Conservation (phyloP, 1,140 invertebrate genomes). For the Trachymyrmex cornetzi region DNA sequence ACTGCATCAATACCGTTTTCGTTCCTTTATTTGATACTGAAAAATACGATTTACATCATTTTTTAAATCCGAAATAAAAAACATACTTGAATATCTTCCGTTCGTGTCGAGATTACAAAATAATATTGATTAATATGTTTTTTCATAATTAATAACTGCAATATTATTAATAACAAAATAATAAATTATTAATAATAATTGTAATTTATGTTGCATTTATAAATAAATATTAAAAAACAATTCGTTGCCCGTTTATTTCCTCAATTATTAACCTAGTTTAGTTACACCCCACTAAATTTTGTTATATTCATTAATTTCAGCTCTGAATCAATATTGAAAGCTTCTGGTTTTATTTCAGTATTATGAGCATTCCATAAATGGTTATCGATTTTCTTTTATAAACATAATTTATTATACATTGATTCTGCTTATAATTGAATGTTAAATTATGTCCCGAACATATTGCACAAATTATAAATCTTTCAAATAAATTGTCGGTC, state of each 20-base stretch:
- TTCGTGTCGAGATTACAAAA: neutral
- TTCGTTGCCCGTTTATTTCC: neutral
- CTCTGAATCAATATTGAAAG: conserved; percentile 18
- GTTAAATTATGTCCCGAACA: neutral
- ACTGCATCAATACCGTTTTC: neutral
- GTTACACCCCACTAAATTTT: neutral
- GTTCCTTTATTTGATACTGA: neutral
- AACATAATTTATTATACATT: conserved; percentile 14
- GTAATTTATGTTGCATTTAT: neutral
- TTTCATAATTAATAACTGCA: neutral
- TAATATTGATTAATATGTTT: neutral
- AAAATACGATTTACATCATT: neutral
- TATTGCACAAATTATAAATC: conserved; percentile 46
- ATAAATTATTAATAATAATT: neutral
- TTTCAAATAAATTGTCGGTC: conserved; percentile 32
- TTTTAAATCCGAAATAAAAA: neutral
- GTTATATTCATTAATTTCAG: conserved; percentile 19
- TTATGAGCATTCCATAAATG: neutral
- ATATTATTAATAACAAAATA: neutral
- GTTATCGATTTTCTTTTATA: conserved; percentile 31
- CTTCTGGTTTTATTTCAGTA: conserved; percentile 9
- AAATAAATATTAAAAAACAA: neutral
- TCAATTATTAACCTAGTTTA: neutral
- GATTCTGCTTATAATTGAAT: conserved; percentile 3
- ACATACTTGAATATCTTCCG: neutral